These are phyloP conservation scores for Rhipidura dahli DNA, from an alignment of 2,113 vertebrate genomes.

Conservation along the genomic window DNA sequence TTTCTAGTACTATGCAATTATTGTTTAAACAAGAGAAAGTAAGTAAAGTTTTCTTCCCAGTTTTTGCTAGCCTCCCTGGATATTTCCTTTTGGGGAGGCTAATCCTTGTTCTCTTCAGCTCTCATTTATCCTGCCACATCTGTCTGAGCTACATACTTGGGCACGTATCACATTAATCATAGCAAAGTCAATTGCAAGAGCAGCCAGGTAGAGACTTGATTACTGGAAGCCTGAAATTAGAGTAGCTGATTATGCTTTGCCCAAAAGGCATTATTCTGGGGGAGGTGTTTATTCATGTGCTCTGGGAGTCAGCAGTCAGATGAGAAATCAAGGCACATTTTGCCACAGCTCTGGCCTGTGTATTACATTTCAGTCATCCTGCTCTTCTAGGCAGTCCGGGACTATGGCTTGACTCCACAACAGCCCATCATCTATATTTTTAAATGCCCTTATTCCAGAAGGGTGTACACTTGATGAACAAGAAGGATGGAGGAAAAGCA, in stretches of 20 bases:
- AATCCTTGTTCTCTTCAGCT: neutral
- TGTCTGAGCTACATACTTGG: neutral
- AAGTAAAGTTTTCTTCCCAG: neutral
- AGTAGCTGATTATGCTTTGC: neutral
- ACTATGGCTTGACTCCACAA: neutral
- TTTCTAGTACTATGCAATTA: neutral
- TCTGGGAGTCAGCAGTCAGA: neutral
- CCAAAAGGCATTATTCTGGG: neutral
- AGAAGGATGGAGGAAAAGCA: neutral
- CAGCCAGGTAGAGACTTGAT: constrained; percentile 34
- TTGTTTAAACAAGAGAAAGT: neutral
- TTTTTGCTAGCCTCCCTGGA: neutral
- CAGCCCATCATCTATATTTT: neutral
- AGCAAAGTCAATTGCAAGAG: neutral
- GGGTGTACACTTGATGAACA: neutral
- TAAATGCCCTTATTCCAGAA: neutral
- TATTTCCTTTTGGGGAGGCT: neutral
- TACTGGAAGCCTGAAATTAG: constrained; percentile 32
- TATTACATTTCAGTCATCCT: neutral
- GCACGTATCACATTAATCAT: neutral
- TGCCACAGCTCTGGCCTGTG: neutral
- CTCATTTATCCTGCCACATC: neutral
- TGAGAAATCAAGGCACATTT: neutral
- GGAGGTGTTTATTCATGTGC: neutral
- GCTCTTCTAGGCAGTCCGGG: neutral